Percentiles rank a stretch among this genome's conserved stretches.
Evolutionary conservation across 2,113 vertebrate genomes (phyloP).

Genomic region (Falco punctatus): DNA sequence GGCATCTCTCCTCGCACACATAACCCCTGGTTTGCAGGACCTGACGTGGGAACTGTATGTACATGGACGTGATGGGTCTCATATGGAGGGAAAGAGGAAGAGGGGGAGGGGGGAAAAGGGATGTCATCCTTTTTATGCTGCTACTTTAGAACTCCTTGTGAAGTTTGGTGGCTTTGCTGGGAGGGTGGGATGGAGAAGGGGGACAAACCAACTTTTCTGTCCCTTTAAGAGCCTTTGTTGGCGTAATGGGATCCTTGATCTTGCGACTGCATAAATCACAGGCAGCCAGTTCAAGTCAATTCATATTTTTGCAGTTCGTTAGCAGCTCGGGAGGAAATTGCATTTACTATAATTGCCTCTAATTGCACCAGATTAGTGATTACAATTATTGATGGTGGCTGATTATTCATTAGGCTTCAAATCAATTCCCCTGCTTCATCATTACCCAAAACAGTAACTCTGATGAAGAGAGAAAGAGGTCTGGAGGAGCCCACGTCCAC

Average conservation of each 20-base stretch:
- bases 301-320: slow-evolving; percentile 85
- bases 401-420: slow-evolving; percentile 87
- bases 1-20: not conserved
- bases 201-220: not conserved
- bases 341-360: slow-evolving; percentile 88
- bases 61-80: accelerated
- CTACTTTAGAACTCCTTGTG: not conserved
- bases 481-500: slow-evolving; percentile 53
- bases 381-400: slow-evolving; percentile 87
- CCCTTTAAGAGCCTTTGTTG: slow-evolving; percentile 66
- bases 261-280: slow-evolving; percentile 75
- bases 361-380: slow-evolving; percentile 89
- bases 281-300: slow-evolving; percentile 78
- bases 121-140: accelerated
- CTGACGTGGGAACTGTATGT: accelerated
- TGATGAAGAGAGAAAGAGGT: slow-evolving; percentile 74
- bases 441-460: slow-evolving; percentile 76
- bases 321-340: slow-evolving; percentile 83
- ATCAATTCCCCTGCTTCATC: slow-evolving; percentile 79
- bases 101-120: too few species aligned
- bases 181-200: not conserved
- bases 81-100: accelerated
- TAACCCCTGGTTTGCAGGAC: accelerated
- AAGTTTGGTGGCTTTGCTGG: not conserved
- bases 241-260: slow-evolving; percentile 67